phyloP scores from a whole-genome alignment of 2,888 invertebrate genomes.

The Caenorhabditis sinica region DNA sequence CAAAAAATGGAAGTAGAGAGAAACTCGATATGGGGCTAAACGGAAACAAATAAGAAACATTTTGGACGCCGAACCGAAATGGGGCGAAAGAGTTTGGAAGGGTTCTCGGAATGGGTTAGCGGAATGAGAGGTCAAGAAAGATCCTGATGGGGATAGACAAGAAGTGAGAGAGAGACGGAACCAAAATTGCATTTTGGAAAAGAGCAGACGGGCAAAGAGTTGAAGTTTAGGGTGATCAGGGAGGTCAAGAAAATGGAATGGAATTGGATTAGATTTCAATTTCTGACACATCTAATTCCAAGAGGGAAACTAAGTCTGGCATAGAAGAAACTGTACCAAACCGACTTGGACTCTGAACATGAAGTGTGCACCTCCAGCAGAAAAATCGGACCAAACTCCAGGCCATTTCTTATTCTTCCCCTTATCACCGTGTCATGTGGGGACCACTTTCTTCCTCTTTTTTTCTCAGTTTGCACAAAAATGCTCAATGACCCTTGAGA shows the following conservation, averaged over 20 bases:
- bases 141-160: constrained; percentile 35
- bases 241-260: not conserved
- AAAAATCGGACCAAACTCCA: constrained; percentile 48
- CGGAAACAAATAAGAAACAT: constrained; percentile 45
- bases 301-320: not conserved
- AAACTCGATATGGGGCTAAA: constrained; percentile 2
- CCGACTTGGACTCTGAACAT: not conserved
- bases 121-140: constrained; percentile 37
- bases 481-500: constrained; percentile 62
- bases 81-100: constrained; percentile 1
- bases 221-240: constrained; percentile 26
- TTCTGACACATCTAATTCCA: not conserved
- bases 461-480: constrained; percentile 22
- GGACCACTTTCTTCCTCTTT: constrained; percentile 14
- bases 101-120: constrained; percentile 1
- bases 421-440: constrained; percentile 52
- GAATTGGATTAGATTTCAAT: not conserved
- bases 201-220: constrained; percentile 24
- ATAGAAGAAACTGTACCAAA: not conserved
- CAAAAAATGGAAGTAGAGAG: constrained; percentile 19
- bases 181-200: constrained; percentile 37
- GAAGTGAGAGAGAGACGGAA: not conserved
- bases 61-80: constrained; percentile 2
- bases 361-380: not conserved
- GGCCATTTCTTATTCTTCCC: constrained; percentile 31